Conservation (phyloP, 2,888 invertebrate genomes). For the Drosophila melanosoma region DNA sequence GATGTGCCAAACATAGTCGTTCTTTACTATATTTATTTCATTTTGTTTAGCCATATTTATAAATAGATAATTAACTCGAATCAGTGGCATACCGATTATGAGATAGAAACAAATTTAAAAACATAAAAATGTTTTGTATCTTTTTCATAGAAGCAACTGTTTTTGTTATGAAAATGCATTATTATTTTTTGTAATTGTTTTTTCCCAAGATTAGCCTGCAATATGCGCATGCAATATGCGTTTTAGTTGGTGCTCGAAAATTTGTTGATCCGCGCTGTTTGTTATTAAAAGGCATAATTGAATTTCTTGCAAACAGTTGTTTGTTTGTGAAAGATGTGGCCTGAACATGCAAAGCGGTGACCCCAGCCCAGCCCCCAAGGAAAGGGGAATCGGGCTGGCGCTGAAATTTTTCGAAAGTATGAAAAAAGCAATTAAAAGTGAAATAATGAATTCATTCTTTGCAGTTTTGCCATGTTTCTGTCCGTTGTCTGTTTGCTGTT, state of each 20-base stretch:
- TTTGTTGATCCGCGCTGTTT: slow-evolving; percentile 63
- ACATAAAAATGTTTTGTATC: neutral
- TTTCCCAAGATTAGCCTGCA: slow-evolving; percentile 7
- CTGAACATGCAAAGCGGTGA: slow-evolving; percentile 75
- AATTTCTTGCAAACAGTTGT: slow-evolving; percentile 80
- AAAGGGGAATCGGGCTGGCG: slow-evolving; percentile 51
- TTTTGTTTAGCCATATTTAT: neutral
- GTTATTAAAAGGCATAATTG: slow-evolving; percentile 82
- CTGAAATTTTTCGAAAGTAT: slow-evolving; percentile 79
- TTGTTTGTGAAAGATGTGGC: slow-evolving; percentile 73
- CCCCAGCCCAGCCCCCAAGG: slow-evolving; percentile 16
- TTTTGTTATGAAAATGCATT: slow-evolving; percentile 2
- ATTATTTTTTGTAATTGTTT: neutral
- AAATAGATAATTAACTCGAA: slow-evolving; percentile 21
- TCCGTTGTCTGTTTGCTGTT: slow-evolving; percentile 23
- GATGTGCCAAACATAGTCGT: neutral
- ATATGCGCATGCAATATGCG: slow-evolving; percentile 45
- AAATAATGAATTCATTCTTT: slow-evolving; percentile 83
- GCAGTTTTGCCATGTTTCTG: slow-evolving; percentile 55
- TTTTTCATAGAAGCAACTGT: neutral
- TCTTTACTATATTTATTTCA: neutral
- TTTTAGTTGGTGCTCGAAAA: slow-evolving; percentile 21
- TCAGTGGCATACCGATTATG: neutral
- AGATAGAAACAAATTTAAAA: neutral
- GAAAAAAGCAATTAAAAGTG: slow-evolving; percentile 84